A percentile compares a stretch with the other conserved stretches of the same genome.
These are phyloP conservation scores for Acheta domesticus DNA, from an alignment of 2,888 invertebrate species.

Conservation along the genomic window DNA sequence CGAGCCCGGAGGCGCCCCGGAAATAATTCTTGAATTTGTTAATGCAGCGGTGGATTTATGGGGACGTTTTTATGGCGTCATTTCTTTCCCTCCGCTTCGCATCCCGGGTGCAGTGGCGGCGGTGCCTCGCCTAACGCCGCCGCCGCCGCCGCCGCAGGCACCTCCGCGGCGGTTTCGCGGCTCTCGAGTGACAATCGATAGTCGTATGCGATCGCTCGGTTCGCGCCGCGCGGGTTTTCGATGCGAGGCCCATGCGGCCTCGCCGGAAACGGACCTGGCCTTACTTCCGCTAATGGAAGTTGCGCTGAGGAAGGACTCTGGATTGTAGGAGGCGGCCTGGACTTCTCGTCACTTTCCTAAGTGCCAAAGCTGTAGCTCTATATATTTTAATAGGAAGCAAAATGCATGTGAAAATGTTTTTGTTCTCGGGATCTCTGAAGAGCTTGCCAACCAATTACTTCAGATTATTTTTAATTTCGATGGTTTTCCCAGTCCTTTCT, in stretches of 20 bases:
- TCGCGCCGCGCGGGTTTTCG: not conserved
- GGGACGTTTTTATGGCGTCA: slow-evolving; percentile 18
- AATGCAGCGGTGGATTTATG: not conserved
- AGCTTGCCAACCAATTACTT: too few relatives aligned
- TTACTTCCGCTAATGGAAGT: not conserved
- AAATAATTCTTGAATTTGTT: slow-evolving; percentile 18
- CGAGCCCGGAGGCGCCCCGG: not conserved
- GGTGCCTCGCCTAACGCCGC: too few relatives aligned
- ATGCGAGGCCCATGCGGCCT: not conserved
- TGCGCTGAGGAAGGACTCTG: not conserved
- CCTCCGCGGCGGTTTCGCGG: not conserved
- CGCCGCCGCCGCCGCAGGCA: too few relatives aligned
- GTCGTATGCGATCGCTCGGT: not conserved
- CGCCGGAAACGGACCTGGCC: not conserved
- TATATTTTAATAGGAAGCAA: too few relatives aligned
- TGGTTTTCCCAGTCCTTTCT: too few relatives aligned
- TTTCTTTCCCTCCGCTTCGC: not conserved
- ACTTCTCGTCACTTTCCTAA: not conserved
- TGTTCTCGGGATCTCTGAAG: too few relatives aligned
- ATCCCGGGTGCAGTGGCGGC: not conserved
- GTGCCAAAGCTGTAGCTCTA: too few relatives aligned
- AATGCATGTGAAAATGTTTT: too few relatives aligned
- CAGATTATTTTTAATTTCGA: too few relatives aligned
- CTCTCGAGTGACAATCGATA: slow-evolving; percentile 6
- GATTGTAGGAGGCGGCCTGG: not conserved